Evolutionary conservation across 2,113 vertebrate species (phyloP).

Genomic region (Labeo rohita): DNA sequence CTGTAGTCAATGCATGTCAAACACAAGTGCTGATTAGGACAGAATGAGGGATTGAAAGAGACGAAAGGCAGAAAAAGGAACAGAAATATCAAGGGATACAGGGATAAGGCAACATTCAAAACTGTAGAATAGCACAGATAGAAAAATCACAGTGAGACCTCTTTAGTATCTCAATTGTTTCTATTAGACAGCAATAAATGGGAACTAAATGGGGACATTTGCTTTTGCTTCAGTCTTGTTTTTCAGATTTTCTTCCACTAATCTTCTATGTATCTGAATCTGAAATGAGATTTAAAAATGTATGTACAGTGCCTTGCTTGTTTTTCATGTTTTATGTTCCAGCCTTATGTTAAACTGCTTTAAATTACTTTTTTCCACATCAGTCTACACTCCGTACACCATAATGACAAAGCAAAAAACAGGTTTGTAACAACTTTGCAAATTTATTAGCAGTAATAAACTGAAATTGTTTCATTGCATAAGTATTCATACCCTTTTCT

Average conservation of each 20-base stretch:
- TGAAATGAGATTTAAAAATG: not conserved
- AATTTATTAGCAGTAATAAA: too few relatives aligned
- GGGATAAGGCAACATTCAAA: not conserved
- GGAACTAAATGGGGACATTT: not conserved
- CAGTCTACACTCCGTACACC: too few relatives aligned
- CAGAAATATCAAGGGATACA: not conserved
- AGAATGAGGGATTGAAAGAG: conserved; percentile 8
- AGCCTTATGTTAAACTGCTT: too few relatives aligned
- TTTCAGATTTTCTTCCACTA: not conserved
- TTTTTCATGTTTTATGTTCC: too few relatives aligned
- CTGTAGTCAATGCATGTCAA: conserved; percentile 27
- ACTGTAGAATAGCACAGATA: not conserved
- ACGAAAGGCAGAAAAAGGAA: not conserved
- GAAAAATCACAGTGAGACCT: not conserved
- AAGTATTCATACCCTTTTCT: too few relatives aligned
- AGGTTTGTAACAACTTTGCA: too few relatives aligned
- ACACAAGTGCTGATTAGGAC: conserved; percentile 33
- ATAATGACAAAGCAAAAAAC: too few relatives aligned
- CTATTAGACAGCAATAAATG: not conserved
- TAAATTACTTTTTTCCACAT: too few relatives aligned
- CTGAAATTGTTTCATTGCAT: too few relatives aligned
- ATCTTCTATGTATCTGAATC: not conserved
- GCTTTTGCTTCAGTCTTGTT: not conserved
- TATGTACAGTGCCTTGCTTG: too few relatives aligned
- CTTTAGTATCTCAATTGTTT: not conserved